Base-by-base conservation (phyloP, 2,113 vertebrate genomes). In the Chroicocephalus ridibundus region DNA sequence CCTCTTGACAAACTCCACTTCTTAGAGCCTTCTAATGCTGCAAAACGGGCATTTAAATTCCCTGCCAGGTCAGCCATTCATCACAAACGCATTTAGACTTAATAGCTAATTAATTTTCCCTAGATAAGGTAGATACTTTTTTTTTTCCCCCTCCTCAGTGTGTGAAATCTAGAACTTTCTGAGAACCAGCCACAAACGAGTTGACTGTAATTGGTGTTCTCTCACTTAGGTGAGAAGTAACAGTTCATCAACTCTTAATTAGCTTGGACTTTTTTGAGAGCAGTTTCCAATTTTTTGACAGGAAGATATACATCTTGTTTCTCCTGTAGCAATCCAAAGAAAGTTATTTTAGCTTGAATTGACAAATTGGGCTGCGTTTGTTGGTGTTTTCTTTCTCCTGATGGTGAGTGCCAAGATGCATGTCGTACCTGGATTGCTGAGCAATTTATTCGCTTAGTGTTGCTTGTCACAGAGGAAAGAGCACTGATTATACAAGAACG, bases 201-300 rank as follows among this genome's bases (percentile, higher is more conserved):
- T 75, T 89, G 52, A 5, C 54, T 89, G 34, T 87, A 85, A 95
- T 96, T 82, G 3, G 69, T 79, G 57, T 91, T 93, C 80, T 81
- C n/a, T 58, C 87, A 60, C 79, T 89, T 91, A 70, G n/a, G 58
- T 84, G 81, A 88, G 38, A 80, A 87, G 81, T 82, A 95, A 85
- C 78, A 95, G 86, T 95, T 96, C 86, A 94, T 95, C 86, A 96
- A 2, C 84, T 66, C 84, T 91, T 97, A 91, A 97, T 96, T 92
- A 95, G 71, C 46, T 49, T 1, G 34, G 55, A 75, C 36, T 91
- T 88, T 58, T 49, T 91, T 9, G 8, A 91, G 66, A 87, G 61
- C 46, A 54, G 34, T 18, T 82, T 90, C 87, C 76, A 36, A 0
- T 75, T 80, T 94, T 94, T 86, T 88, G 60, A 54, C 55, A 34